Conservation (phyloP, 2,888 invertebrate genomes). For the Trisateles emortualis region DNA sequence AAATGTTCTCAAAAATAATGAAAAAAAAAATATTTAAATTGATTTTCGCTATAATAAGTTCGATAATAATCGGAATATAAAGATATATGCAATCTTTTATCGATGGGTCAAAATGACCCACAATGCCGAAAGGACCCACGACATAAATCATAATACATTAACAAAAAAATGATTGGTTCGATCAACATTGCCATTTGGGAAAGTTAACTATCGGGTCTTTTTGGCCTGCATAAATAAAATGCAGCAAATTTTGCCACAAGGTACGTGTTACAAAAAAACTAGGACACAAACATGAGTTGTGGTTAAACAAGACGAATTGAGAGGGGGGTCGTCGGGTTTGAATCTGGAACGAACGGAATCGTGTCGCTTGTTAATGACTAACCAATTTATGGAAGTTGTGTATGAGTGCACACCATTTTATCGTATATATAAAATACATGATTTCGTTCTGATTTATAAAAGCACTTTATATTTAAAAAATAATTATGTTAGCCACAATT, state of each 20-base stretch:
- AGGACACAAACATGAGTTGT: slow-evolving; percentile 54
- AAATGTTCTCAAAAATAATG: no score
- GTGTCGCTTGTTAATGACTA: slow-evolving; percentile 44
- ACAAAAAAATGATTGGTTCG: background rate
- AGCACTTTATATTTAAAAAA: no score
- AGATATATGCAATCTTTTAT: background rate
- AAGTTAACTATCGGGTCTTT: slow-evolving; percentile 13
- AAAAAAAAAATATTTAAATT: no score
- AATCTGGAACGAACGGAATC: slow-evolving; percentile 45
- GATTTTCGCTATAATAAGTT: no score
- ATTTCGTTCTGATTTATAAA: no score
- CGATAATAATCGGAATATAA: no score
- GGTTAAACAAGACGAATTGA: slow-evolving; percentile 68
- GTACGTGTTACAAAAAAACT: slow-evolving; percentile 43
- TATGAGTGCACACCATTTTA: slow-evolving; percentile 22
- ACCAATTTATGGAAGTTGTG: slow-evolving; percentile 36
- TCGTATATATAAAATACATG: no score
- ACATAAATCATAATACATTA: background rate
- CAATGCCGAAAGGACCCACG: no score
- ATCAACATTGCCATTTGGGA: slow-evolving; percentile 11
- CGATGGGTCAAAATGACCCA: background rate
- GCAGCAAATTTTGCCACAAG: slow-evolving; percentile 9
- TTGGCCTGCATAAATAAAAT: slow-evolving; percentile 1
- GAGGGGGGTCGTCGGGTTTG: slow-evolving; percentile 33
- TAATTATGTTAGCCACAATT: no score